Conservation (phyloP, 1,140 invertebrate genomes). For the Teleogryllus occipitalis region DNA sequence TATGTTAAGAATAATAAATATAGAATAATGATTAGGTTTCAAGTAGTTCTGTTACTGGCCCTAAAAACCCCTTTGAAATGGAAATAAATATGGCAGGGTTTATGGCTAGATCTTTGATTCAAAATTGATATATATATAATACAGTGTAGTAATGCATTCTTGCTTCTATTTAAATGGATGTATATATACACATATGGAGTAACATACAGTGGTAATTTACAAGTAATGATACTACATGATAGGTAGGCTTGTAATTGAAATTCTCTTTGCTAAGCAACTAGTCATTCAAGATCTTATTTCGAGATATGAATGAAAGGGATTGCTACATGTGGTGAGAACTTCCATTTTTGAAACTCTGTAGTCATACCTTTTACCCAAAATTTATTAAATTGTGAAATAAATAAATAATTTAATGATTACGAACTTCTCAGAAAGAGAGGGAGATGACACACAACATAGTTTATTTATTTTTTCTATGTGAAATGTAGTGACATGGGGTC, state of each 20-base stretch:
- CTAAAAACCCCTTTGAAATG: background rate
- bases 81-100: background rate
- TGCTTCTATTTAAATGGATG: background rate
- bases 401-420: background rate
- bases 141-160: background rate
- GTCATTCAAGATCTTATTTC: background rate
- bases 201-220: background rate
- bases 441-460: too few species aligned
- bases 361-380: background rate
- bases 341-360: background rate
- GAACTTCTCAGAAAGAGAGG: background rate
- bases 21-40: background rate
- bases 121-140: background rate
- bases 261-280: background rate
- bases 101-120: background rate
- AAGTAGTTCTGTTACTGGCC: conserved; percentile 13
- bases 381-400: background rate
- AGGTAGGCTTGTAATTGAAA: background rate
- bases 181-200: background rate
- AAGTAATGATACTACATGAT: background rate
- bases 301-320: background rate
- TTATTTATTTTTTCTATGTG: too few species aligned
- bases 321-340: background rate
- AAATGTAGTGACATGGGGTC: too few species aligned
- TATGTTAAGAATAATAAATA: conserved; percentile 15